phyloP scores from a whole-genome alignment of 2,113 vertebrate species.

The Planiliza haematocheilus region DNA sequence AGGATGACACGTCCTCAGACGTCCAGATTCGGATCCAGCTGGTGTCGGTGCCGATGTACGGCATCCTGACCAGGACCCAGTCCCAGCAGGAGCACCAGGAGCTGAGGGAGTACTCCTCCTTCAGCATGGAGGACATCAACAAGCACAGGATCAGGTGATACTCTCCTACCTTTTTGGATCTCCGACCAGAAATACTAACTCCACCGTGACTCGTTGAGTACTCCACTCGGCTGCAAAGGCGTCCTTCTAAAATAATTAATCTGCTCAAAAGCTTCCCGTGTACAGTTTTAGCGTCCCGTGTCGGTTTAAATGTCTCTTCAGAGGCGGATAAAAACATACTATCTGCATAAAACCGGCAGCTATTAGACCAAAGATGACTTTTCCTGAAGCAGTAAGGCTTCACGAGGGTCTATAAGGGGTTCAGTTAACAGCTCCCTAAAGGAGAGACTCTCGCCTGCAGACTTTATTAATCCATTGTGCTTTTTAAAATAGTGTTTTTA shows the following conservation, averaged over 20 bases:
- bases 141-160: constrained; percentile 88
- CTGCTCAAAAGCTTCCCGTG: not conserved
- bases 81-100: constrained; percentile 78
- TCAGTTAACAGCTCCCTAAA: not conserved
- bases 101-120: constrained; percentile 88
- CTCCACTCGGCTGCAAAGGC: too few species aligned
- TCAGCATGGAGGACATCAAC: constrained; percentile 95
- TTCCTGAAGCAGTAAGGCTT: not conserved
- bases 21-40: constrained; percentile 90
- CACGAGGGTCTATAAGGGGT: constrained; percentile 6
- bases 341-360: constrained; percentile 12
- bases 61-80: constrained; percentile 82
- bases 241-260: too few species aligned
- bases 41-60: constrained; percentile 91
- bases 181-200: too few species aligned
- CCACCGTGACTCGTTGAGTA: too few species aligned
- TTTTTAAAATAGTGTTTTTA: too few species aligned
- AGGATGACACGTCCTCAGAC: constrained; percentile 91
- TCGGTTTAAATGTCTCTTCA: too few species aligned
- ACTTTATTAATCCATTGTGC: not conserved
- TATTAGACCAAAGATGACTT: constrained; percentile 28
- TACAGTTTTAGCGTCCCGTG: constrained; percentile 5
- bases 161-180: too few species aligned
- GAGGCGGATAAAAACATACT: constrained; percentile 34
- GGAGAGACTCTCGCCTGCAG: not conserved